phyloP scores from a whole-genome alignment of 1,140 invertebrate genomes.

The Drosophila pectinifera region DNA sequence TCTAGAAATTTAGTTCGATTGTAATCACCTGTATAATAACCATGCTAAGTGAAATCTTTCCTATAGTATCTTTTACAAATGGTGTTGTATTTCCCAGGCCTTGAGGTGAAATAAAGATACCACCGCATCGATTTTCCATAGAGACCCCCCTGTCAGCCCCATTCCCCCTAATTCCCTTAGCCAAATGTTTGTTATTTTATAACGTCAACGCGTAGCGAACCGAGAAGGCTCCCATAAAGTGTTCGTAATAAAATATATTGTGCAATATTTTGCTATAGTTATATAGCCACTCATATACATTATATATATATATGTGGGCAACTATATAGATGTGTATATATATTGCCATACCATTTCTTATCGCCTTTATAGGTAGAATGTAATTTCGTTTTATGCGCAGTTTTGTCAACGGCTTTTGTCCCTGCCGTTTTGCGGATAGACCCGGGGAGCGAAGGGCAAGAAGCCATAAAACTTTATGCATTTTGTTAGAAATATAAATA shows the following conservation, averaged over 20 bases:
- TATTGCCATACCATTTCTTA: conserved; percentile 43
- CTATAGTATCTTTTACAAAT: not conserved
- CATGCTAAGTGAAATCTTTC: not conserved
- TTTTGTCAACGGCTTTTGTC: conserved; percentile 78
- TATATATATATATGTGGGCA: conserved; percentile 33
- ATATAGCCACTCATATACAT: conserved; percentile 49
- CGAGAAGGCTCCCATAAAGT: conserved; percentile 44
- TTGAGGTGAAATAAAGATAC: conserved; percentile 20
- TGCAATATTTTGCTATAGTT: conserved; percentile 50
- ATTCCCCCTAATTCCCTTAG: conserved; percentile 1
- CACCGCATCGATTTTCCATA: conserved; percentile 26
- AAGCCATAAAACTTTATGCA: conserved; percentile 79
- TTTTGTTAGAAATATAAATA: conserved; percentile 83
- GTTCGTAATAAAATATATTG: conserved; percentile 69
- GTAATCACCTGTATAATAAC: not conserved
- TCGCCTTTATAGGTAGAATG: conserved; percentile 65
- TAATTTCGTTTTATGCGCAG: conserved; percentile 77
- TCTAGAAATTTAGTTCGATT: not conserved
- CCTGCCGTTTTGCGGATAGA: conserved; percentile 1
- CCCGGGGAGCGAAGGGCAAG: not conserved
- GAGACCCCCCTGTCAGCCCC: not conserved
- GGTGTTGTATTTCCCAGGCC: not conserved
- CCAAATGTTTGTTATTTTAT: conserved; percentile 48
- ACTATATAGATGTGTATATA: conserved; percentile 38
- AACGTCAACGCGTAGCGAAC: conserved; percentile 27